These are phyloP conservation scores for Epistrophella euchroma DNA, from an alignment of 2,888 invertebrate species.

Conservation along the genomic window DNA sequence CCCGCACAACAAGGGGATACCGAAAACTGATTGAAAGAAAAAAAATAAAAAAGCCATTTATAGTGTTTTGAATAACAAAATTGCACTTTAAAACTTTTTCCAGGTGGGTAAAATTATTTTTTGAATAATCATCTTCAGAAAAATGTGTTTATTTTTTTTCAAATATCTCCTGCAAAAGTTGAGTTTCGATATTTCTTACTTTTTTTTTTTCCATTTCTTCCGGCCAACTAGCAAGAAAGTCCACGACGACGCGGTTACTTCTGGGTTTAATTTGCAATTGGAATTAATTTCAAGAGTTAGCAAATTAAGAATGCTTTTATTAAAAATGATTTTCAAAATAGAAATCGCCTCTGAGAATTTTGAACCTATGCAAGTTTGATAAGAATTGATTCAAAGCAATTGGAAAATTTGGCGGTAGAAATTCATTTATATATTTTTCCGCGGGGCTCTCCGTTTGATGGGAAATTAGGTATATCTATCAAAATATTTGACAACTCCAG, in stretches of 20 bases:
- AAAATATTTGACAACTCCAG: conserved; percentile 65
- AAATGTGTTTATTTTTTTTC: conserved; percentile 29
- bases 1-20: conserved; percentile 31
- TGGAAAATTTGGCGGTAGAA: conserved; percentile 71
- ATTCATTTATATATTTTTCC: conserved; percentile 43
- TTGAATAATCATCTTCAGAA: conserved; percentile 12
- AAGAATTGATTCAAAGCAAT: conserved; percentile 7
- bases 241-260: conserved; percentile 34
- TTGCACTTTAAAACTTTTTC: conserved; percentile 46
- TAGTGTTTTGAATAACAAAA: conserved; percentile 73
- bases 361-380: not conserved
- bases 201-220: conserved; percentile 3
- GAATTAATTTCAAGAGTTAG: not conserved
- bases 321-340: conserved; percentile 3
- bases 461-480: conserved; percentile 54
- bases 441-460: conserved; percentile 38
- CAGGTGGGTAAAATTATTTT: conserved; percentile 57
- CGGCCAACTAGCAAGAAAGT: not conserved
- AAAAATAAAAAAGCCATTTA: conserved; percentile 28
- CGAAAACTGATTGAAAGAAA: conserved; percentile 35
- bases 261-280: not conserved
- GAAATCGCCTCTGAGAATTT: not conserved
- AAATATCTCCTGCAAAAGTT: conserved; percentile 13
- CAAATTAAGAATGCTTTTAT: not conserved
- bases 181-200: conserved; percentile 1